Conservation (phyloP, 1,140 invertebrate species). For the Eupristina koningsbergeri region DNA sequence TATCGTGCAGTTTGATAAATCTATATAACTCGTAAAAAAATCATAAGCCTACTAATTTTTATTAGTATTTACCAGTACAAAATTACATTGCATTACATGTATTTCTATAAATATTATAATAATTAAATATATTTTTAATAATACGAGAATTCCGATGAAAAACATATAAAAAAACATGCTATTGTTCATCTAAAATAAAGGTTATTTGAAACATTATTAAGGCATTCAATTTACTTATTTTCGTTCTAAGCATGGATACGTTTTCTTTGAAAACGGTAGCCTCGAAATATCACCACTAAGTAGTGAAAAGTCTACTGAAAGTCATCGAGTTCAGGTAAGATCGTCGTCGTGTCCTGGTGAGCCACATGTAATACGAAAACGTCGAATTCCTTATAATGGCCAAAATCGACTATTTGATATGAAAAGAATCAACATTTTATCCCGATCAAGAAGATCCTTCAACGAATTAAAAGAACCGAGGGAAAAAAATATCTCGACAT, state of each 20-base stretch:
- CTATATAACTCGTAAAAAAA: too few species aligned
- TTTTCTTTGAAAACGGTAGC: constrained; percentile 78
- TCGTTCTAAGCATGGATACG: constrained; percentile 75
- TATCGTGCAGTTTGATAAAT: too few species aligned
- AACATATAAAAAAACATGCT: neutral
- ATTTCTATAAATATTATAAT: neutral
- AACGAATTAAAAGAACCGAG: neutral
- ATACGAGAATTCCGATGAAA: neutral
- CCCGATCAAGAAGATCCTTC: constrained; percentile 43
- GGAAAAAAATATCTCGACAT: constrained; percentile 48
- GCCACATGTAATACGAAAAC: constrained; percentile 76
- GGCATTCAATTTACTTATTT: constrained; percentile 19
- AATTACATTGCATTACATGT: neutral
- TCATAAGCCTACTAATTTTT: too few species aligned
- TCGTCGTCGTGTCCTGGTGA: constrained; percentile 54
- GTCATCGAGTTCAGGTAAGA: constrained; percentile 52
- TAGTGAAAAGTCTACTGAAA: constrained; percentile 44
- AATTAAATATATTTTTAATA: neutral
- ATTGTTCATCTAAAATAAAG: neutral
- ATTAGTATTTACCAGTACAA: neutral
- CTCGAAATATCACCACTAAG: constrained; percentile 78
- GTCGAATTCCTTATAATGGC: constrained; percentile 56
- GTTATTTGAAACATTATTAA: neutral
- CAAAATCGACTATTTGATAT: neutral
- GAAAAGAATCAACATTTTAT: constrained; percentile 18